These are phyloP conservation scores for Chloroceryle inda DNA, from an alignment of 2,797 vertebrate genomes.

Conservation along the genomic window DNA sequence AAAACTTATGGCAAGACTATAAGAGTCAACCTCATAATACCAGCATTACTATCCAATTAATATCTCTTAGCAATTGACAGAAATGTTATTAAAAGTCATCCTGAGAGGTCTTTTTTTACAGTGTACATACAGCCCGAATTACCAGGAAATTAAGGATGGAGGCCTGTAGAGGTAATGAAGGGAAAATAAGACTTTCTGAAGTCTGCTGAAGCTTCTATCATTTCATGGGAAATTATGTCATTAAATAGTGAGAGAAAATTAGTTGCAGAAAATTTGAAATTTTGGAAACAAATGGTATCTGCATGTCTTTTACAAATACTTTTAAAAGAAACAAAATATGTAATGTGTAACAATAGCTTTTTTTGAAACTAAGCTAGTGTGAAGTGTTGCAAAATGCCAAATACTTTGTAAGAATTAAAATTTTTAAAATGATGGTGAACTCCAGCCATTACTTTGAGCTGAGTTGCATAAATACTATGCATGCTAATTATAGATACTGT, in stretches of 20 bases:
- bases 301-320: not conserved
- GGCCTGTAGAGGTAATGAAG: not conserved
- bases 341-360: not conserved
- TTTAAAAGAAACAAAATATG: not conserved
- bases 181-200: not conserved
- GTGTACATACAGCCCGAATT: not conserved
- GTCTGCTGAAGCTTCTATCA: not conserved
- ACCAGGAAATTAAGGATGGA: not conserved
- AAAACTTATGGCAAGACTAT: not conserved
- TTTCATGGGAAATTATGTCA: not conserved
- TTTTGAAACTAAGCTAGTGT: not conserved
- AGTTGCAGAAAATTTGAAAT: not conserved
- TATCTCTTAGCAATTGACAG: not conserved
- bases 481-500: not conserved
- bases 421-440: not conserved
- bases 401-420: not conserved
- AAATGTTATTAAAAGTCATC: not conserved
- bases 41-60: not conserved
- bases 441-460: not conserved
- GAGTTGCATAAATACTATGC: not conserved
- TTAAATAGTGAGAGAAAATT: not conserved
- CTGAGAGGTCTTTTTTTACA: not conserved
- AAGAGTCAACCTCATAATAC: not conserved
- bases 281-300: not conserved
- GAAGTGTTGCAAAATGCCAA: not conserved